These are phyloP conservation scores for Reticulitermes speratus DNA, from an alignment of 1,140 invertebrate species.

Conservation along the genomic window DNA sequence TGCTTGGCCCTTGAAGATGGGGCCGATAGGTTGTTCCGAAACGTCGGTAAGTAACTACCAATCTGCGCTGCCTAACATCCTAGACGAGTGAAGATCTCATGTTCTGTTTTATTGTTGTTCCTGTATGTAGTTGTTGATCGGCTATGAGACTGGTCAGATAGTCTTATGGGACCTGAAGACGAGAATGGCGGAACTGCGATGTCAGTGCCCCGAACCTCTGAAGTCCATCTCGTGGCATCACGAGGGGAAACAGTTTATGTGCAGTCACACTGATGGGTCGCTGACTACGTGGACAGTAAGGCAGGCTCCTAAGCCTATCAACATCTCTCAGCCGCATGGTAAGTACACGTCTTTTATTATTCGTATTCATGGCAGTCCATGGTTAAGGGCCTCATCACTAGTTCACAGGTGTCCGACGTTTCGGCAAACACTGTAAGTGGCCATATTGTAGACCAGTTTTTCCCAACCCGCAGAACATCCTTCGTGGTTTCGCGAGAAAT, in stretches of 20 bases:
- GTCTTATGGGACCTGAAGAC: constrained; percentile 94
- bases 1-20: no score
- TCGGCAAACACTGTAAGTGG: no score
- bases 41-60: no score
- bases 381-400: no score
- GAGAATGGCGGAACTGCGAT: constrained; percentile 78
- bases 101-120: background rate
- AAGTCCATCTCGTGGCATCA: constrained; percentile 93
- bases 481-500: no score
- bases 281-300: constrained; percentile 88
- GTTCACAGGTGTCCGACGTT: no score
- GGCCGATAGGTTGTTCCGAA: no score
- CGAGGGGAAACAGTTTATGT: constrained; percentile 98
- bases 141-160: constrained; percentile 91
- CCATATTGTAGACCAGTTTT: no score
- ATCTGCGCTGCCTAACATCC: no score
- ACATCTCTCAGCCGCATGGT: constrained; percentile 89
- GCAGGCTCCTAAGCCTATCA: constrained; percentile 72
- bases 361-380: background rate
- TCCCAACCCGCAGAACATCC: no score
- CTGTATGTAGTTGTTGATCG: constrained; percentile 82
- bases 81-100: no score
- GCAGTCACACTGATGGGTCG: constrained; percentile 92
- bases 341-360: constrained; percentile 42
- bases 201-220: constrained; percentile 74